These are phyloP conservation scores for Phodopus roborovskii DNA, from an alignment of 2,113 vertebrate genomes.

Conservation along the genomic window DNA sequence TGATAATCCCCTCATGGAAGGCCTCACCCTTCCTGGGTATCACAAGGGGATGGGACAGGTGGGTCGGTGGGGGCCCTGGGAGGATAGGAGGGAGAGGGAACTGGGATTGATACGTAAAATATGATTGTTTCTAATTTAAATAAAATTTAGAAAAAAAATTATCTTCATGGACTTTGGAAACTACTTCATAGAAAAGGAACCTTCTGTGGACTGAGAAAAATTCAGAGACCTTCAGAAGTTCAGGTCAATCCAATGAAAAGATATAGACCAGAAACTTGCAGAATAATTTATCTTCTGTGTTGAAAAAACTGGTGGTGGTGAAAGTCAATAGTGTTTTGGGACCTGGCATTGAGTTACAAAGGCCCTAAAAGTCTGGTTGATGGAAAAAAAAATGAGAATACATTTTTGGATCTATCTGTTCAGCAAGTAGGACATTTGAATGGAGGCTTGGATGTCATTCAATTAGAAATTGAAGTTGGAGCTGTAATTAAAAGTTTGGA, in stretches of 20 bases:
- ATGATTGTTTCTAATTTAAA: too few relatives aligned
- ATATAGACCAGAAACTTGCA: constrained; percentile 91
- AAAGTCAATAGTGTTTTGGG: constrained; percentile 97
- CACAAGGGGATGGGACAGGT: too few relatives aligned
- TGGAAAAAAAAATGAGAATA: constrained; percentile 96
- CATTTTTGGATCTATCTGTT: constrained; percentile 97
- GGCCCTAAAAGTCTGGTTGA: constrained; percentile 97
- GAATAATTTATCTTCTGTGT: constrained; percentile 88
- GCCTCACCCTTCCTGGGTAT: too few relatives aligned
- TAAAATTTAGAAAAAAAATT: constrained; percentile 84
- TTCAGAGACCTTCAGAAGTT: constrained; percentile 95
- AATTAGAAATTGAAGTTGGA: constrained; percentile 98
- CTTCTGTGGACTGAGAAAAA: constrained; percentile 96
- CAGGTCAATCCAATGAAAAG: constrained; percentile 95
- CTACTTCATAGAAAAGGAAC: constrained; percentile 97
- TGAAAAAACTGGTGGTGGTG: constrained; percentile 96
- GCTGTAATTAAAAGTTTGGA: constrained; percentile 98
- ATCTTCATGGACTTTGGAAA: constrained; percentile 95
- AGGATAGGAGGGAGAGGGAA: too few relatives aligned
- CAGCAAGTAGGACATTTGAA: constrained; percentile 95
- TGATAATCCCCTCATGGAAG: too few relatives aligned
- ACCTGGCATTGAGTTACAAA: constrained; percentile 98
- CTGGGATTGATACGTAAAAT: too few relatives aligned
- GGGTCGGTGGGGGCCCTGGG: too few relatives aligned
- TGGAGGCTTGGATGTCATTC: constrained; percentile 96